Evolutionary conservation across 2,888 invertebrate genomes (phyloP).

Genomic region (Drosophila colorata): DNA sequence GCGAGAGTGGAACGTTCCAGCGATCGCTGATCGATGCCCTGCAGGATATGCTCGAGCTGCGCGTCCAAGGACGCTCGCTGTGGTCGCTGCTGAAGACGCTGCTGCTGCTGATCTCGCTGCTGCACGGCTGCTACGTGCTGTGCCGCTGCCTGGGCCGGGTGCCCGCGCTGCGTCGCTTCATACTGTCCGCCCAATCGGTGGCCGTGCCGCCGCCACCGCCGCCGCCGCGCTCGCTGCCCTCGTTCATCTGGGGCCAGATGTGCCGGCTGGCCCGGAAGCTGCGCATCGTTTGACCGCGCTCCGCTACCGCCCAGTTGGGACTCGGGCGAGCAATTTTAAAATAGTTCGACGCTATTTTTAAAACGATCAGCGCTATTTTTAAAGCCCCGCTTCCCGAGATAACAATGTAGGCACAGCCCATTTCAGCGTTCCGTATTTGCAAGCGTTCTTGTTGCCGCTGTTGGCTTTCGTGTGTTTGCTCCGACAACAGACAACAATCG

Average conservation of each 20-base stretch:
- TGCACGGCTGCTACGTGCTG: constrained; percentile 16
- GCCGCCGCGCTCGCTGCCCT: neutral
- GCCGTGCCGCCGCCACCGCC: constrained; percentile 1
- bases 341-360: constrained; percentile 47
- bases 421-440: constrained; percentile 3
- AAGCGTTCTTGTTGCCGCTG: constrained; percentile 1
- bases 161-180: neutral
- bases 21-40: neutral
- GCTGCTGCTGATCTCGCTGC: constrained; percentile 20
- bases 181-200: neutral
- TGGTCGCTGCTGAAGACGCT: constrained; percentile 25
- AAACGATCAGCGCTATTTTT: constrained; percentile 28
- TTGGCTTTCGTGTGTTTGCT: neutral
- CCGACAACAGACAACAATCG: constrained; percentile 1
- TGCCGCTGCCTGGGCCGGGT: neutral
- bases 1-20: neutral
- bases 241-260: constrained; percentile 18
- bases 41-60: neutral
- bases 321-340: constrained; percentile 1
- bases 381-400: constrained; percentile 21
- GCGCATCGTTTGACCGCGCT: constrained; percentile 14
- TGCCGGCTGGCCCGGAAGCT: constrained; percentile 16
- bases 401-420: neutral
- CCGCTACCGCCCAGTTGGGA: constrained; percentile 16
- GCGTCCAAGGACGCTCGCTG: neutral